Evolutionary conservation across 2,797 vertebrate genomes (phyloP).

Genomic region (Pitangus sulphuratus): DNA sequence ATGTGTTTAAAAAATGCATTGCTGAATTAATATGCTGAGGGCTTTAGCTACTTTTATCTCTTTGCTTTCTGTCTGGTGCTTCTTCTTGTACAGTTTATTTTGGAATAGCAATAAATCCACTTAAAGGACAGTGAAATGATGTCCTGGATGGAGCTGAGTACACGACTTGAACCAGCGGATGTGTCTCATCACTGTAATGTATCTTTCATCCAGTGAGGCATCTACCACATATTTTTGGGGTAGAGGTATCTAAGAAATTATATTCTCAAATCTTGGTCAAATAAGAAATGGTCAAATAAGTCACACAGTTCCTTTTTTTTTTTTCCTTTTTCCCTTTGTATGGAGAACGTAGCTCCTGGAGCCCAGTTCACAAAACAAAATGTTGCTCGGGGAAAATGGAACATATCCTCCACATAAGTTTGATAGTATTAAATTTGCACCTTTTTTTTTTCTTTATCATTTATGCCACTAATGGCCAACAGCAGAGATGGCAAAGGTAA

Average conservation of each 20-base stretch:
- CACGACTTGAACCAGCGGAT: background rate
- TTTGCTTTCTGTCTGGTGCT: background rate
- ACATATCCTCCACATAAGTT: background rate
- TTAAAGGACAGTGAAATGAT: background rate
- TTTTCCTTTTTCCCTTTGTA: background rate
- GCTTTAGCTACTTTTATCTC: background rate
- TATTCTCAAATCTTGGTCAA: background rate
- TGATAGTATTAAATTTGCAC: background rate
- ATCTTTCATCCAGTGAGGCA: background rate
- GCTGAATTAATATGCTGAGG: background rate
- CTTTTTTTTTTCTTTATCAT: background rate
- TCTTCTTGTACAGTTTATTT: background rate
- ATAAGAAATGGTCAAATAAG: background rate
- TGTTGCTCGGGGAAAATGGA: background rate
- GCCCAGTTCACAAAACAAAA: background rate
- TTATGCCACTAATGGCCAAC: background rate
- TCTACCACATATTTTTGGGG: background rate
- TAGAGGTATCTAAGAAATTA: background rate
- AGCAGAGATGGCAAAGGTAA: background rate
- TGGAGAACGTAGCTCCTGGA: background rate
- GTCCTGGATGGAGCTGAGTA: background rate
- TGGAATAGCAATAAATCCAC: background rate
- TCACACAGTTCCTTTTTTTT: background rate
- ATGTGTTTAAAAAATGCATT: background rate
- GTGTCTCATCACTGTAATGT: accelerated